phyloP scores from a whole-genome alignment of 2,113 vertebrate species.

The Caranx ignobilis region DNA sequence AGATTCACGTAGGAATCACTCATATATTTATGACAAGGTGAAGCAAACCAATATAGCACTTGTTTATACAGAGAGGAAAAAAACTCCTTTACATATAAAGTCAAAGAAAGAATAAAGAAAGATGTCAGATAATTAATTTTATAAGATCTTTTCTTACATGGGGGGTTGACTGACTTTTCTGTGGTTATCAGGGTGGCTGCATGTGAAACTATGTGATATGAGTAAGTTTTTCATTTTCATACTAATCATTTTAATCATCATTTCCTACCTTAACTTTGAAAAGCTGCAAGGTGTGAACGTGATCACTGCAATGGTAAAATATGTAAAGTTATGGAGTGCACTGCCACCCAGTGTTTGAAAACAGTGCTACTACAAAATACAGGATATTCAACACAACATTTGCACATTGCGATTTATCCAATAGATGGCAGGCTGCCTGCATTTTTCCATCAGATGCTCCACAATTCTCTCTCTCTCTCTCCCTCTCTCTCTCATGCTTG shows the following conservation, averaged over 20 bases:
- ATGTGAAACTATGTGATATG: neutral
- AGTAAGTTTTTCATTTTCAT: neutral
- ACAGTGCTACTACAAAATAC: constrained; percentile 23
- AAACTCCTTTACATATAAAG: too few relatives aligned
- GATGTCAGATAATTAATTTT: neutral
- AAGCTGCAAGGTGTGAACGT: neutral
- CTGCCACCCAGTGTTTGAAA: constrained; percentile 61
- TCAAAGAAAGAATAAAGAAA: neutral
- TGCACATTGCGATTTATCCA: constrained; percentile 35
- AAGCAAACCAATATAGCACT: neutral
- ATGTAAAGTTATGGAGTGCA: constrained; percentile 24
- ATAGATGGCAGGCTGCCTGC: constrained; percentile 71
- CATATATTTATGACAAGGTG: neutral
- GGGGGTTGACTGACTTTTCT: neutral
- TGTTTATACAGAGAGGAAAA: too few relatives aligned
- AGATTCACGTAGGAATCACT: neutral
- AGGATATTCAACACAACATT: neutral
- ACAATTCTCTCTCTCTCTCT: neutral
- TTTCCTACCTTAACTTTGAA: neutral
- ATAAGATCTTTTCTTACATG: neutral
- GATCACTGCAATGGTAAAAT: neutral
- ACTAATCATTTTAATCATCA: neutral
- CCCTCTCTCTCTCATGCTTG: neutral
- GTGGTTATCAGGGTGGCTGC: neutral
- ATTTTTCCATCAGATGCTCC: constrained; percentile 9